Percentiles rank a stretch among this genome's conserved stretches.
Evolutionary conservation across 2,113 vertebrate genomes (phyloP).

Genomic region (Motacilla tschutschensis): DNA sequence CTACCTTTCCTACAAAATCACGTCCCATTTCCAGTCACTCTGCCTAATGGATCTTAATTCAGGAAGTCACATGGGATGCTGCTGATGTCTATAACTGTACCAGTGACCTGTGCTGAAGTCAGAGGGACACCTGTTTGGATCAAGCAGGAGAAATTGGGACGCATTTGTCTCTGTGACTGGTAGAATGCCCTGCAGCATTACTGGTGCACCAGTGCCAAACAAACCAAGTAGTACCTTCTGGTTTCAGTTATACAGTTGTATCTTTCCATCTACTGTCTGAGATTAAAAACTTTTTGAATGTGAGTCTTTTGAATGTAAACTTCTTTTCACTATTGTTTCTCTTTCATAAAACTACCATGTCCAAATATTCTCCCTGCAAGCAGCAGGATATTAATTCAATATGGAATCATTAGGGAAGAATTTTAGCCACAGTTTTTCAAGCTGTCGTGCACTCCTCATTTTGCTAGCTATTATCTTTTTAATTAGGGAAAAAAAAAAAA

Average conservation of each 20-base stretch:
- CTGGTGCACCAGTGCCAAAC: rapidly evolving
- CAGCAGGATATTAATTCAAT: neutral
- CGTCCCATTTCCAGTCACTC: neutral
- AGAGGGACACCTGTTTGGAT: neutral
- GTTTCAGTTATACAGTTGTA: neutral
- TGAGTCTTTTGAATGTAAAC: neutral
- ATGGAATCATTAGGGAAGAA: neutral
- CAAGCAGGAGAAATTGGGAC: neutral
- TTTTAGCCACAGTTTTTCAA: neutral
- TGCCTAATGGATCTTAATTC: neutral
- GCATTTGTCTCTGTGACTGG: neutral
- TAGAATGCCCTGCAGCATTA: neutral
- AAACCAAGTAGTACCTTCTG: neutral
- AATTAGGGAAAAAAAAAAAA: neutral
- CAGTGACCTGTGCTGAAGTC: neutral
- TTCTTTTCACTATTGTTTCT: neutral
- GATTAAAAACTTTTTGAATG: neutral
- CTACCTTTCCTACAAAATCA: neutral
- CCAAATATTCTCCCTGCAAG: neutral
- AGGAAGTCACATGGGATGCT: neutral
- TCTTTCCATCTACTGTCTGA: neutral
- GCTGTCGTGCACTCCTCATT: neutral
- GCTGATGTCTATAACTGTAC: neutral
- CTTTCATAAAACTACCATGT: neutral
- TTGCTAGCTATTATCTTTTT: neutral